Conservation (phyloP, 2,888 invertebrate genomes). For the Philopedon plagiatum region DNA sequence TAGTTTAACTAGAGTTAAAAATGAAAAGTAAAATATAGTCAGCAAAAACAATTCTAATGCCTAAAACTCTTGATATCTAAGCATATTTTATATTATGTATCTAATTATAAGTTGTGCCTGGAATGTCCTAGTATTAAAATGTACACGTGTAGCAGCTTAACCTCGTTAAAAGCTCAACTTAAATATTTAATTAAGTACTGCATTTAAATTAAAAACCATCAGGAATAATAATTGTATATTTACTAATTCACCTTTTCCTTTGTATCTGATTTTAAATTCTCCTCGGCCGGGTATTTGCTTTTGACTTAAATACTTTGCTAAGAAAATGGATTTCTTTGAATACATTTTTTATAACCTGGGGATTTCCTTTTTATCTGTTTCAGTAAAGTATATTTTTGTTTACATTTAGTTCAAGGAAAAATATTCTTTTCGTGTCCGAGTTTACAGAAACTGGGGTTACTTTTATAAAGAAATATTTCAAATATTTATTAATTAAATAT, state of each 20-base stretch:
- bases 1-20: no score
- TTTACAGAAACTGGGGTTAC: no score
- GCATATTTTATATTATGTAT: no score
- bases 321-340: constrained; percentile 41
- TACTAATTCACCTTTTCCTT: constrained; percentile 34
- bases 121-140: no score
- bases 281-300: constrained; percentile 35
- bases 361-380: constrained; percentile 25
- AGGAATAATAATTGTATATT: constrained; percentile 13
- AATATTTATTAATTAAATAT: no score
- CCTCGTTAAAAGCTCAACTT: no score
- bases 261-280: constrained; percentile 30
- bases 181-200: neutral
- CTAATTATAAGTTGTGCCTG: no score
- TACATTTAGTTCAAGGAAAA: constrained; percentile 6
- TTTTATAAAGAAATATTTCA: no score
- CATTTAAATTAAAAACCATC: neutral
- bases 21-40: no score
- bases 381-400: constrained; percentile 8
- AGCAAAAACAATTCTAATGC: no score
- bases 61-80: no score
- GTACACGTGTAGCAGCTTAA: no score
- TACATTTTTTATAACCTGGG: constrained; percentile 40
- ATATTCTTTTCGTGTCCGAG: neutral
- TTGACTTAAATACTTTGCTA: constrained; percentile 37